Percentiles rank a stretch among this genome's conserved stretches.
phyloP scores from a whole-genome alignment of 2,113 vertebrate genomes.

The Tautogolabrus adspersus region DNA sequence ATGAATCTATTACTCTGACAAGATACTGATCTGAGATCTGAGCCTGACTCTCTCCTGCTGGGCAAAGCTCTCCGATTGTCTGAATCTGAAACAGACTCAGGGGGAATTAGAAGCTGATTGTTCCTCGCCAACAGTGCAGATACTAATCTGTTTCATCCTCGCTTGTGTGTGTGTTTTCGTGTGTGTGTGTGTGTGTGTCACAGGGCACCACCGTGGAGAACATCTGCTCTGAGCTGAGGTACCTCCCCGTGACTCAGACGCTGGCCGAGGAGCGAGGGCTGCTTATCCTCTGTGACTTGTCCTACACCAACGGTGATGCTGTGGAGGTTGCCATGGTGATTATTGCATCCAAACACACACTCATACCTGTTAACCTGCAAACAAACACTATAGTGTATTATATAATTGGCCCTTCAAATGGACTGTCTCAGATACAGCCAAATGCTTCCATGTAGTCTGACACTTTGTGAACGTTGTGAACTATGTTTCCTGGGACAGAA shows the following conservation, averaged over 20 bases:
- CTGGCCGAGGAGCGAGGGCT: conserved; percentile 89
- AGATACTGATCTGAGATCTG: conserved; percentile 30
- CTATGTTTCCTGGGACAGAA: no score
- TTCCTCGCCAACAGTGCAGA: conserved; percentile 19
- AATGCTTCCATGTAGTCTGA: no score
- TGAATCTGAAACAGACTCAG: conserved; percentile 4
- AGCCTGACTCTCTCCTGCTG: background rate
- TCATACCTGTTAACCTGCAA: background rate
- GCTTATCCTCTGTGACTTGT: conserved; percentile 91
- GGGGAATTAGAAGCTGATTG: conserved; percentile 35
- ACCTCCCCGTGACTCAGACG: conserved; percentile 87
- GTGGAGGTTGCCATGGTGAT: conserved; percentile 96
- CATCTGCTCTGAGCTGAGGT: conserved; percentile 92
- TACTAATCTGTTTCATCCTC: conserved; percentile 23
- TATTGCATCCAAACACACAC: conserved; percentile 61
- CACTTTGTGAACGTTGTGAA: no score
- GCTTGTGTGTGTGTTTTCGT: conserved; percentile 3
- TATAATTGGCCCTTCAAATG: no score
- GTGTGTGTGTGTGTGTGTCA: conserved; percentile 37
- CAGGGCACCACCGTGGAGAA: conserved; percentile 94
- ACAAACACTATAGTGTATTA: no score
- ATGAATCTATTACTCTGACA: background rate
- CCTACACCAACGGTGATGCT: conserved; percentile 84
- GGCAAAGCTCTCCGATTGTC: background rate
- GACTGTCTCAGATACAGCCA: no score